These are phyloP conservation scores for Prionailurus bengalensis DNA, from an alignment of 2,113 vertebrate species.

Conservation along the genomic window DNA sequence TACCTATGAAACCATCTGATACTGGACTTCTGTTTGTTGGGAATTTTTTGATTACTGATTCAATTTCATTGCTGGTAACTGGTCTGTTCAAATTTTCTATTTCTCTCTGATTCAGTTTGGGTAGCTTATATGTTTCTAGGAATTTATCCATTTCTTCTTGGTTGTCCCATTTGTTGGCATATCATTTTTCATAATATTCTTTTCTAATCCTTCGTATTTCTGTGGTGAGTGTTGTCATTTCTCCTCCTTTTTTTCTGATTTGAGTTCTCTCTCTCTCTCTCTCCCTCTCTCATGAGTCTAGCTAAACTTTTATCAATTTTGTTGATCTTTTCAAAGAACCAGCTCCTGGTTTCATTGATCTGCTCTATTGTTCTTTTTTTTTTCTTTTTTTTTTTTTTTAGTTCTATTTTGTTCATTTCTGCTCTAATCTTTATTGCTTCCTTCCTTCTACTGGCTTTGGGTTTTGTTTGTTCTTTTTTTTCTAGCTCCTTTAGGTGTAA, in stretches of 20 bases:
- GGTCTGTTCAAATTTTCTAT: neutral
- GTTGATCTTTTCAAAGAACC: neutral
- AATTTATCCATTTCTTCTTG: too few species aligned
- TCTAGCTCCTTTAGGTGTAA: too few species aligned
- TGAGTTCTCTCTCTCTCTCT: neutral
- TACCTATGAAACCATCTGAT: too few species aligned
- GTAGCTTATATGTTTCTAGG: neutral
- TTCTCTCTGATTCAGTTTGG: neutral
- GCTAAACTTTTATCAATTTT: neutral
- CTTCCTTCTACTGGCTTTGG: too few species aligned
- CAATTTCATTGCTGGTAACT: too few species aligned
- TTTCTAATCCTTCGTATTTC: neutral
- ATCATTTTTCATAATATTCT: neutral
- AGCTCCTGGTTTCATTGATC: neutral
- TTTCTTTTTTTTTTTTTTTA: neutral
- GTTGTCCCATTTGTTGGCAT: neutral
- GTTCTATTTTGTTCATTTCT: neutral
- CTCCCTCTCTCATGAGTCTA: neutral
- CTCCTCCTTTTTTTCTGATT: neutral
- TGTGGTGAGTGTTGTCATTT: neutral
- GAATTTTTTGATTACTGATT: too few species aligned
- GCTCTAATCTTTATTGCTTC: too few species aligned
- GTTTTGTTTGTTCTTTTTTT: too few species aligned
- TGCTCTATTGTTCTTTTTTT: neutral
- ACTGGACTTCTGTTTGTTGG: too few species aligned